Percentiles rank a stretch among this genome's conserved stretches.
These are phyloP conservation scores for Glandiceps talaboti DNA, from an alignment of 53 echinoderm and acorn worm genomes.

Conservation along the genomic window DNA sequence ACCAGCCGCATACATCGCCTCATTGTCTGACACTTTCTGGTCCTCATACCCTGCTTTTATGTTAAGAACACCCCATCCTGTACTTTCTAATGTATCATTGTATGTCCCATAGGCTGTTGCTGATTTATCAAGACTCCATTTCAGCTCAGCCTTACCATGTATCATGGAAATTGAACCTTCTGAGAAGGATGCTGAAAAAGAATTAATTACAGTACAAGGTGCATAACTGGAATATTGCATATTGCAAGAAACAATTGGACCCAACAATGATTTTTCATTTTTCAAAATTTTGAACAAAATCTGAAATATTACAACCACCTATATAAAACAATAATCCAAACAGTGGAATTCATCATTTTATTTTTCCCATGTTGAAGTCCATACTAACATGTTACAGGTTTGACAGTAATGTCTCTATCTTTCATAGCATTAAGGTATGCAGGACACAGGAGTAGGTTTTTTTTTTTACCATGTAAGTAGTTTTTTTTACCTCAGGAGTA, in stretches of 20 bases:
- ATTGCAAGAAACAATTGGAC: neutral
- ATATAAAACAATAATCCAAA: too few species aligned
- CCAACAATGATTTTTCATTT: too few species aligned
- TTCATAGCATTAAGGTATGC: too few species aligned
- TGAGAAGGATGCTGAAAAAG: neutral
- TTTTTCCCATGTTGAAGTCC: too few species aligned
- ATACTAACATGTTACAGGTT: too few species aligned
- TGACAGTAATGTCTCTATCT: too few species aligned
- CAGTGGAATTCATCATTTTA: too few species aligned
- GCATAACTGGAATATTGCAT: neutral
- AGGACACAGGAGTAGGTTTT: too few species aligned
- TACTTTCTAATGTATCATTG: constrained; percentile 50
- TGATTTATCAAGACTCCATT: constrained; percentile 32
- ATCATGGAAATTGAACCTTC: neutral
- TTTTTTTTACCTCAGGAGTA: too few species aligned
- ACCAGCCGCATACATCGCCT: constrained; percentile 64
- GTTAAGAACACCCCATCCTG: constrained; percentile 84
- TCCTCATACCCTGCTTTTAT: constrained; percentile 43
- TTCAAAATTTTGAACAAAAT: too few species aligned
- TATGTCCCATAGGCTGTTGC: constrained; percentile 59
- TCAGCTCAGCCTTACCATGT: neutral
- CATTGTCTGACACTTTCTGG: constrained; percentile 23
- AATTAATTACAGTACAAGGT: constrained; percentile 1
- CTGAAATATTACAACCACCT: too few species aligned
- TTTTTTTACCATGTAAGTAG: too few species aligned